These are phyloP conservation scores for Lipophrys pholis DNA, from an alignment of 2,113 vertebrate genomes.

Conservation along the genomic window DNA sequence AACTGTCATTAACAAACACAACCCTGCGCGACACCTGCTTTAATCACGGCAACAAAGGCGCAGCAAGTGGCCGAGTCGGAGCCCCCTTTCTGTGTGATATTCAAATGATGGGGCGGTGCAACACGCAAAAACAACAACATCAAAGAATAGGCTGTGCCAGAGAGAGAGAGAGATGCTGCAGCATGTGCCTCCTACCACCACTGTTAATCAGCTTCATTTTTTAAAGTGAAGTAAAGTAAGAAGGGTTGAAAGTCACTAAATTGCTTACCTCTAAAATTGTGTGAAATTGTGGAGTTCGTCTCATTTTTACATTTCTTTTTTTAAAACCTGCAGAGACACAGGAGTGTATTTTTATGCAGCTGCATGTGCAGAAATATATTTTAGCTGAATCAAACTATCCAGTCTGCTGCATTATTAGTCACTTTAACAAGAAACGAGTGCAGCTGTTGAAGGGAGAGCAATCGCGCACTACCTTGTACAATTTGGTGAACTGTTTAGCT, in stretches of 20 bases:
- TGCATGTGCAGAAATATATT: background rate
- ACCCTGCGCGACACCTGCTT: conserved; percentile 84
- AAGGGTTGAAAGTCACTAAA: conserved; percentile 59
- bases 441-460: background rate
- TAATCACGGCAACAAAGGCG: conserved; percentile 85
- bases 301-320: background rate
- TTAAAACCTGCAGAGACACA: background rate
- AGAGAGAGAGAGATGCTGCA: conserved; percentile 52
- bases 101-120: conserved; percentile 85
- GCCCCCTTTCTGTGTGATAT: conserved; percentile 83
- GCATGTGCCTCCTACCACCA: conserved; percentile 67
- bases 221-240: conserved; percentile 72
- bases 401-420: background rate
- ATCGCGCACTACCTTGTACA: background rate
- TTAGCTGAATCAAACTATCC: background rate
- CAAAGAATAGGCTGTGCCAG: conserved; percentile 77
- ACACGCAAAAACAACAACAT: conserved; percentile 83
- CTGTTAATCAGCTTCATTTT: conserved; percentile 81
- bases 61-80: conserved; percentile 81
- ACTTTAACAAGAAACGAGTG: background rate
- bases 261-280: conserved; percentile 52
- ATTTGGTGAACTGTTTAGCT: background rate
- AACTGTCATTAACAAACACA: conserved; percentile 85
- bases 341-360: background rate
- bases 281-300: conserved; percentile 12